Conservation (phyloP, 2,113 vertebrate genomes). For the Aspidoscelis tigris region DNA sequence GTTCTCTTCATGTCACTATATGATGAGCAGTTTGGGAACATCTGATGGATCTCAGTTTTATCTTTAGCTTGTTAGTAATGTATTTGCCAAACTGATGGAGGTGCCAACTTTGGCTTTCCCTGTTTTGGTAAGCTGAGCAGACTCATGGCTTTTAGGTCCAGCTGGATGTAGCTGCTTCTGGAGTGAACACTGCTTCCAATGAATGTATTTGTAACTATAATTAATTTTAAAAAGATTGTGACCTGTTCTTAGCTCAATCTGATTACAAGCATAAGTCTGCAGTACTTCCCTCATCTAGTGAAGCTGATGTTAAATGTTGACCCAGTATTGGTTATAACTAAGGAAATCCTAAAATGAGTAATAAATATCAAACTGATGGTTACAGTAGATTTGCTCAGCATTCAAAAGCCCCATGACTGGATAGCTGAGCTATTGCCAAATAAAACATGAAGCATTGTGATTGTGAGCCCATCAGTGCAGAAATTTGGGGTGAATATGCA, state of each 20-base stretch:
- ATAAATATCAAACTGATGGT: not conserved
- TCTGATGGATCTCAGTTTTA: too few relatives aligned
- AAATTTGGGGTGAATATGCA: not conserved
- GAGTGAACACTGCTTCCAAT: not conserved
- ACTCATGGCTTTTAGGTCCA: too few relatives aligned
- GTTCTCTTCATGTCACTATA: too few relatives aligned
- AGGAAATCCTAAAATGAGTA: not conserved
- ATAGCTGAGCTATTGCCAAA: constrained; percentile 30
- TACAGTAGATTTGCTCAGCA: constrained; percentile 19
- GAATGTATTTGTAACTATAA: too few relatives aligned
- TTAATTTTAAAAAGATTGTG: too few relatives aligned
- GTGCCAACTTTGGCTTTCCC: too few relatives aligned
- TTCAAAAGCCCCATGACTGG: not conserved
- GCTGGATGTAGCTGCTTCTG: too few relatives aligned
- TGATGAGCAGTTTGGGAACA: too few relatives aligned
- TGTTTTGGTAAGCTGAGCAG: too few relatives aligned
- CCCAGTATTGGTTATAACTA: not conserved
- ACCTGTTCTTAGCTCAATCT: too few relatives aligned
- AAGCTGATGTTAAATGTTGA: not conserved
- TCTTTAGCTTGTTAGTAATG: too few relatives aligned
- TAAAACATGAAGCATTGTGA: constrained; percentile 32
- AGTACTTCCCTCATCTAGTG: not conserved
- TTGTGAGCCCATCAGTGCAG: not conserved
- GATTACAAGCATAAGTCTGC: not conserved
- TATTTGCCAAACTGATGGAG: too few relatives aligned